phyloP scores from a whole-genome alignment of 2,113 vertebrate genomes.

The Manacus vitellinus region DNA sequence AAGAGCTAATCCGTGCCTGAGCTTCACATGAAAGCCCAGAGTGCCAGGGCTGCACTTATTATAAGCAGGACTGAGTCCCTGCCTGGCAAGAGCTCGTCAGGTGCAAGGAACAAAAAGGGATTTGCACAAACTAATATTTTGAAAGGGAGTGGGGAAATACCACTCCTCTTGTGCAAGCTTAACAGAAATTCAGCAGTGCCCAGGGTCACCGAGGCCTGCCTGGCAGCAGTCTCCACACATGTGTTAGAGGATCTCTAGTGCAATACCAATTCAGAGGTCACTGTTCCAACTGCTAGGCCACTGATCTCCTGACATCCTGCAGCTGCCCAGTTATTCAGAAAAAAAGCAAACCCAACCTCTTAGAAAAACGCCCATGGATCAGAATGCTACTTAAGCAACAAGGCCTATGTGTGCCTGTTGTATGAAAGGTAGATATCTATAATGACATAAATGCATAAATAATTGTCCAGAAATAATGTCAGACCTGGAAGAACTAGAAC shows the following conservation, averaged over 20 bases:
- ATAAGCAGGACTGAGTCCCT: neutral
- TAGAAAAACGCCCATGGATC: neutral
- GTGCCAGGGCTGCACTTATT: neutral
- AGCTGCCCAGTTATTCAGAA: neutral
- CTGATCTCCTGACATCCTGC: neutral
- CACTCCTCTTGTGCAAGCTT: constrained; percentile 35
- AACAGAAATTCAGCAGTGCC: neutral
- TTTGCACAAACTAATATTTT: constrained; percentile 16
- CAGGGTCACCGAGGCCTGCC: neutral
- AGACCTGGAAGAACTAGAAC: neutral
- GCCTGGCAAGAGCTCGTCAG: neutral
- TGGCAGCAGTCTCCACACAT: neutral
- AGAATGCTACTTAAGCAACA: neutral
- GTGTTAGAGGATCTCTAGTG: neutral
- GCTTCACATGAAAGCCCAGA: neutral
- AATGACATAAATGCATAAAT: neutral
- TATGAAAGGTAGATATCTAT: neutral
- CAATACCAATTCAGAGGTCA: neutral
- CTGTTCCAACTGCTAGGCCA: neutral
- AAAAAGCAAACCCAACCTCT: neutral
- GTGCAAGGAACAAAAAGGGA: neutral
- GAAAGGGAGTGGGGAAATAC: constrained; percentile 53
- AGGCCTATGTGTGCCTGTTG: neutral
- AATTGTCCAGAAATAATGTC: neutral
- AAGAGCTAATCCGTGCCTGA: neutral